phyloP scores from a whole-genome alignment of 2,113 vertebrate species.

The Ictidomys tridecemlineatus region DNA sequence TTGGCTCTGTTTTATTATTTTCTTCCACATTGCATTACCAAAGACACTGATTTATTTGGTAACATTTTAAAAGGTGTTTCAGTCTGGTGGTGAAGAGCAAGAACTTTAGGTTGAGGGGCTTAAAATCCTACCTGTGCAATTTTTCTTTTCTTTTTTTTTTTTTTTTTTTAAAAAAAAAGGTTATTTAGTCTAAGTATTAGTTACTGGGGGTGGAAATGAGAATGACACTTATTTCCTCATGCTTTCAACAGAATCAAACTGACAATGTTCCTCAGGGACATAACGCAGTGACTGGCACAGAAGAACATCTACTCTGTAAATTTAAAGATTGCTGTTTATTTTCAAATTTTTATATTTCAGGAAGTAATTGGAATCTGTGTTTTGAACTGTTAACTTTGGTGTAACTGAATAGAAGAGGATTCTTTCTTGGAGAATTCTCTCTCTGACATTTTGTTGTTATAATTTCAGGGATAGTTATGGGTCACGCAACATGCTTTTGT shows the following conservation, averaged over 20 bases:
- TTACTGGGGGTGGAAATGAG: not conserved
- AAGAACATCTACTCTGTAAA: not conserved
- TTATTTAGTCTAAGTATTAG: not conserved
- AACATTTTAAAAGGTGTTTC: not conserved
- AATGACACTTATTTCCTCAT: not conserved
- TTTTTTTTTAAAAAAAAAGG: too few relatives aligned
- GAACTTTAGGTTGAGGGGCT: constrained; percentile 25
- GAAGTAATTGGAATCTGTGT: not conserved
- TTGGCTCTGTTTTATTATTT: constrained; percentile 47
- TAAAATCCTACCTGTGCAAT: not conserved
- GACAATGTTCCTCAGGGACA: not conserved
- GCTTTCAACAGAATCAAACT: not conserved
- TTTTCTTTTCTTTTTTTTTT: not conserved
- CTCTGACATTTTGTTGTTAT: not conserved
- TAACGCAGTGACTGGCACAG: not conserved
- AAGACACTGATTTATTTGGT: constrained; percentile 56
- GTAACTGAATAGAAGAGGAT: not conserved
- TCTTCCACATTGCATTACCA: not conserved
- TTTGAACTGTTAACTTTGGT: not conserved
- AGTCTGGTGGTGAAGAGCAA: not conserved
- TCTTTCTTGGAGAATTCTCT: not conserved
- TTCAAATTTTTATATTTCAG: not conserved
- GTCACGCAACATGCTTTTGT: not conserved
- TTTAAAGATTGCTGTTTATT: not conserved
- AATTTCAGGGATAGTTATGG: not conserved